Percentiles rank a stretch among this genome's conserved stretches.
These are phyloP conservation scores for Notolabrus celidotus DNA, from an alignment of 2,797 vertebrate species.

Conservation along the genomic window DNA sequence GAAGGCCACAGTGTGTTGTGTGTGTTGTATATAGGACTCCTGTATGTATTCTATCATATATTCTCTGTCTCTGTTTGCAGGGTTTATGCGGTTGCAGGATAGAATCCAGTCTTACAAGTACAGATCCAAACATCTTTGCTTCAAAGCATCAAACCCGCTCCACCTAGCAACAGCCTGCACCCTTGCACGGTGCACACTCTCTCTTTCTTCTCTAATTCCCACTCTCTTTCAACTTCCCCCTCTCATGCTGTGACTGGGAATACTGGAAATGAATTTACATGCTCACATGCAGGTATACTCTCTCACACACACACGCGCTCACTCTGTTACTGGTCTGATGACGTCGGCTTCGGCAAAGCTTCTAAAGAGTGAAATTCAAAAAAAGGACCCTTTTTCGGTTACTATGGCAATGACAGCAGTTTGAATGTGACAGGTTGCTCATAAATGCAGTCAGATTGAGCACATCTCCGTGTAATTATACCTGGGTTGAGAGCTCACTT, in stretches of 20 bases:
- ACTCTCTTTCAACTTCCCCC: conserved; percentile 39
- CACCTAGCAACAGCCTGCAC: conserved; percentile 74
- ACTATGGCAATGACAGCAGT: conserved; percentile 80
- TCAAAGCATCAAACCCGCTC: conserved; percentile 59
- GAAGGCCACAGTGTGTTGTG: conserved; percentile 10
- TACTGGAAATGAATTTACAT: conserved; percentile 64
- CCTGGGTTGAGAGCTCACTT: conserved; percentile 58
- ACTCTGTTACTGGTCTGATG: conserved; percentile 69
- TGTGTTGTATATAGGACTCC: background rate
- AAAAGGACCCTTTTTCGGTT: conserved; percentile 77
- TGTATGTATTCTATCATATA: background rate
- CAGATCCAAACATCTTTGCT: conserved; percentile 26
- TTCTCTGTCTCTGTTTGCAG: conserved; percentile 10
- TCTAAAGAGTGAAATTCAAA: conserved; percentile 71
- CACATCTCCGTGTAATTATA: conserved; percentile 74
- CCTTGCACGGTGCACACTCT: background rate
- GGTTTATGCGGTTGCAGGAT: conserved; percentile 18
- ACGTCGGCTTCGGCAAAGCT: conserved; percentile 56
- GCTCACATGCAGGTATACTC: conserved; percentile 56
- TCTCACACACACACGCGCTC: conserved; percentile 20
- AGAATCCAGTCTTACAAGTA: conserved; percentile 16
- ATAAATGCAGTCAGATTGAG: conserved; percentile 65
- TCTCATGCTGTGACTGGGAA: conserved; percentile 64
- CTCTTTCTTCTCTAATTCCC: conserved; percentile 28
- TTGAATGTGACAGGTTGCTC: conserved; percentile 66